Evolutionary conservation across 2,797 vertebrate genomes (phyloP), one percentile per base, ranked within the genome.

Genomic region (Dicrostonyx torquatus): DNA sequence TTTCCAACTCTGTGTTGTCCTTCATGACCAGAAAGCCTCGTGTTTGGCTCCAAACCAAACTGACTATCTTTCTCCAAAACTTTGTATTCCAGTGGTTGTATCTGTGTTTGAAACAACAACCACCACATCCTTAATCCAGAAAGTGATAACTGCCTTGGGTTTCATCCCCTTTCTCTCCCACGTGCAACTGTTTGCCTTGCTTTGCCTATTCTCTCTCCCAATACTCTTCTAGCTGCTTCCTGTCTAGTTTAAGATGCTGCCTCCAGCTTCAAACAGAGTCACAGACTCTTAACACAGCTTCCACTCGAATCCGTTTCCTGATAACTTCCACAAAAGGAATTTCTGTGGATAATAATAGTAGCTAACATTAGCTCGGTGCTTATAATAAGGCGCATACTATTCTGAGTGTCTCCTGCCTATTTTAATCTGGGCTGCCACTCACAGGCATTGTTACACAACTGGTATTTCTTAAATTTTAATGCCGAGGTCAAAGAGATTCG

Each of bases 381-480:
- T 83, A 77, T 34, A 17, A 80, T 68, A 90, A 37, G n/a, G 15
- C 77, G 60, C 12, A 13, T 5, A 70, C 40, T 92, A 92, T 45
- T 75, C 31, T 83, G 90, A 87, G n/a, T 64, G 84, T n/a, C 91
- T 93, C 45, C n/a, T 73, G 43, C 66, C n/a, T 94, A 86, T 94
- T 94, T 96, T 83, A 95, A 91, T 85, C n/a, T 79, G 55, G 7
- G 64, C 76, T 93, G 34, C 45, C 68, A 84, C 68, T 76, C 68
- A 94, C 40, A 91, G 88, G 48, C 37, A n/a, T 58, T 45, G 53
- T 82, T 90, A 82, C 20, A n/a, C 40, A 82, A 87, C 9, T 94
- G 60, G 20, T 78, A 70, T 60, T 55, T 89, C 87, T 90, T 53
- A 66, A 82, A 94, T 72, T 84, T 95, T 93, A 90, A 87, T 95